Base-by-base conservation (phyloP, 2,113 vertebrate genomes). In the Otus sunia region DNA sequence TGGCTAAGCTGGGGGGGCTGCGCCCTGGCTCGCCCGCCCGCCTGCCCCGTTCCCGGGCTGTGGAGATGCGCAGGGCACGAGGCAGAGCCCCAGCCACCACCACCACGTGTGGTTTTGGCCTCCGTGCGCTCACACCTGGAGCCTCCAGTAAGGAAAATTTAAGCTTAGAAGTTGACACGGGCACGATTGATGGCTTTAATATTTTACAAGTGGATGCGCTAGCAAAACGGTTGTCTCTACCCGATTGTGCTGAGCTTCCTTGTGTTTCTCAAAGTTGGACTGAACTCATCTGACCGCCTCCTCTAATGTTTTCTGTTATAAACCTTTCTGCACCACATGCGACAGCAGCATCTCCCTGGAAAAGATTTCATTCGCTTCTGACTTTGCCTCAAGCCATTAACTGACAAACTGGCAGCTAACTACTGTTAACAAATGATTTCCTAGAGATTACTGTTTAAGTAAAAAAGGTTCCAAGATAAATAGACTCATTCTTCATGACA, bases 391-490 rank as follows among this genome's bases (percentile, higher is more conserved):
- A 60, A 97, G 96, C 94, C 94, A 97, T 96, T 96, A 94, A 93
- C 92, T 92, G 95, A 95, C 96, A 96, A 96, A 94, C 95, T 97
- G 95, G 92, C 94, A 96, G 97, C 41, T 50, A 95, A 81, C 91
- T 80, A 86, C 95, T 96, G 94, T 81, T 97, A 97, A 96, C 87
- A 96, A 97, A 97, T 94, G 78, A 96, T 97, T 98, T 97, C 96
- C 95, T 97, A 96, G 94, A 97, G 97, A 97, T 96, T 96, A 96
- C 83, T 63, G 90, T 87, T 97, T 79, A 96, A 97, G 94, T 69
- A 76, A 94, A 95, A 92, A 97, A 95, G 64, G 82, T 97, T 97
- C 97, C 97, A 98, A 97, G 95, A 97, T 87, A 97, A 97, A 97
- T 78, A 97, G 73, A 89, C 92, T 91, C 67, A 87, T 92, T 95